Evolutionary conservation across 1,140 invertebrate species (phyloP).

Genomic region (Leptinotarsa defecta): DNA sequence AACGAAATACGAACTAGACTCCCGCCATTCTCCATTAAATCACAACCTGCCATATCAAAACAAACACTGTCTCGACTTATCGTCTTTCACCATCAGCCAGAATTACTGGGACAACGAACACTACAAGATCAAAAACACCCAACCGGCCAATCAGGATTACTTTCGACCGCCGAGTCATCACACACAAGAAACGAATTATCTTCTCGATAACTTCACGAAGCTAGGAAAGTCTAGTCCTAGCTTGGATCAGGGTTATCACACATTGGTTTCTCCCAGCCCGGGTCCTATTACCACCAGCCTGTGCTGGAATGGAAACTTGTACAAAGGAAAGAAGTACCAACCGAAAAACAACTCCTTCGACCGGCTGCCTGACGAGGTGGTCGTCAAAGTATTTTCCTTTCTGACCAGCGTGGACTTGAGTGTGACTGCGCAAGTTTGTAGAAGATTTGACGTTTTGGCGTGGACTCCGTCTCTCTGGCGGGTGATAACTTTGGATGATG

Average conservation of each 20-base stretch:
- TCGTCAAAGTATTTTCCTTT: constrained; percentile 72
- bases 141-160: constrained; percentile 32
- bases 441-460: constrained; percentile 78
- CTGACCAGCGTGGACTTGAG: constrained; percentile 80
- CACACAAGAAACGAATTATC: constrained; percentile 48
- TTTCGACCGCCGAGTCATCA: constrained; percentile 35
- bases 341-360: constrained; percentile 59
- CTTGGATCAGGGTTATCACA: constrained; percentile 77
- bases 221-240: constrained; percentile 62
- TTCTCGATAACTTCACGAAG: constrained; percentile 56
- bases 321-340: constrained; percentile 48
- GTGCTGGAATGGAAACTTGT: constrained; percentile 50
- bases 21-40: constrained; percentile 31
- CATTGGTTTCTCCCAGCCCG: constrained; percentile 65
- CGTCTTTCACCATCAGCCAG: constrained; percentile 49
- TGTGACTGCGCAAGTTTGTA: constrained; percentile 78
- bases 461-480: constrained; percentile 82
- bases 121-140: constrained; percentile 37
- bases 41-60: constrained; percentile 29
- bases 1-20: constrained; percentile 36
- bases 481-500: constrained; percentile 67
- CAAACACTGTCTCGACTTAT: constrained; percentile 47
- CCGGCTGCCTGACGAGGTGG: constrained; percentile 61
- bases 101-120: constrained; percentile 54
- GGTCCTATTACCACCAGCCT: constrained; percentile 43